phyloP scores from a whole-genome alignment of 2,888 invertebrate genomes.

The Cecidostiba fungosa region DNA sequence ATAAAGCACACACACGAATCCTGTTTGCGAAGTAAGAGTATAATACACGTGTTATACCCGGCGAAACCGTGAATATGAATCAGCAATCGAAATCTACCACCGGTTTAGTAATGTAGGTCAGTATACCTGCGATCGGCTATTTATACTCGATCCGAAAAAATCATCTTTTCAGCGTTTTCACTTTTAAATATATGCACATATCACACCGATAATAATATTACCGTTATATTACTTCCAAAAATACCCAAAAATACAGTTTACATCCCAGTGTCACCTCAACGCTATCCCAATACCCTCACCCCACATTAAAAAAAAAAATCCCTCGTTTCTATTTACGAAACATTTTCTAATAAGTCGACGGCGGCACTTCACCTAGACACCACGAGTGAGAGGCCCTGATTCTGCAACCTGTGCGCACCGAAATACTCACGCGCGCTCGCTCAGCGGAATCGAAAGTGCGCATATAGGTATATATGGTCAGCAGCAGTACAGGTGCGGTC shows the following conservation, averaged over 20 bases:
- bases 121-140: background rate
- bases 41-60: background rate
- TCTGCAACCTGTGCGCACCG: background rate
- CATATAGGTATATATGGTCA: background rate
- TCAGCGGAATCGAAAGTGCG: conserved; percentile 2
- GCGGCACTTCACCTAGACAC: background rate
- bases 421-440: background rate
- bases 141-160: background rate
- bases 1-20: background rate
- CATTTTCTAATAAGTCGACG: background rate
- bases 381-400: background rate
- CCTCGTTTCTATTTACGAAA: background rate
- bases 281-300: background rate
- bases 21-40: background rate
- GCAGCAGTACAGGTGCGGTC: background rate
- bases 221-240: no score
- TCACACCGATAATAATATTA: no score
- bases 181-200: no score
- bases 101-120: background rate
- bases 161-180: background rate
- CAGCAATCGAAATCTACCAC: background rate
- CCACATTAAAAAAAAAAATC: background rate
- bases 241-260: background rate
- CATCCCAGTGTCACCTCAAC: background rate
- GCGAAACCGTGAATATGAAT: background rate